Conservation (phyloP, 2,888 invertebrate genomes). For the Metopia argyrocephala region DNA sequence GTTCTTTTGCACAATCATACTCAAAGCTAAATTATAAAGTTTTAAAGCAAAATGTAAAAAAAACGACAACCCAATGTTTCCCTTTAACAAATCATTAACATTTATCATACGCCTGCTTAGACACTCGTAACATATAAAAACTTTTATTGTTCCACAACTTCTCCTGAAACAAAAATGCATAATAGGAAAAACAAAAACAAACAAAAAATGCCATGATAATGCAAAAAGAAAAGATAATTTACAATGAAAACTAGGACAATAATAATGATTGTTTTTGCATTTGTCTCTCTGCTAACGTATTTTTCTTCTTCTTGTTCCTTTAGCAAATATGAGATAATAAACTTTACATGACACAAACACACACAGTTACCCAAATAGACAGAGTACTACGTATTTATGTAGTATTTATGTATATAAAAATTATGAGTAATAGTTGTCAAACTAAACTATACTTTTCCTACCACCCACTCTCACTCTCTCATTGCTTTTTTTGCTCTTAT, state of each 20-base stretch:
- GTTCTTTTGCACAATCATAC: too few species aligned
- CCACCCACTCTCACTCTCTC: background rate
- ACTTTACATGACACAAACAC: conserved; percentile 1
- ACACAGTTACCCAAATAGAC: background rate
- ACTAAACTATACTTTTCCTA: background rate
- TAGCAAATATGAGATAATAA: conserved; percentile 32
- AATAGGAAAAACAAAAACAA: background rate
- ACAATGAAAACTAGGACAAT: conserved; percentile 46
- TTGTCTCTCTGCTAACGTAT: background rate
- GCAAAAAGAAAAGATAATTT: conserved; percentile 7
- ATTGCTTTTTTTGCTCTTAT: background rate
- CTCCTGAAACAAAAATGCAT: background rate
- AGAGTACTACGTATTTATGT: background rate
- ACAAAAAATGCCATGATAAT: conserved; percentile 1
- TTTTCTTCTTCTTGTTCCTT: background rate
- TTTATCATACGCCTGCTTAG: conserved; percentile 30
- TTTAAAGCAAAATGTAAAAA: background rate
- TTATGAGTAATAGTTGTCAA: background rate
- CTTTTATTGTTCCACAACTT: background rate
- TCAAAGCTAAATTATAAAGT: background rate
- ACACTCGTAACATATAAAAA: too few species aligned
- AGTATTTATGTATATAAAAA: background rate
- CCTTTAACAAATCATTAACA: conserved; percentile 36
- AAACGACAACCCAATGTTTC: background rate
- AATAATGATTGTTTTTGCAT: background rate